Base-by-base conservation (phyloP, 2,888 invertebrate species). In the Ctenicera cuprea region DNA sequence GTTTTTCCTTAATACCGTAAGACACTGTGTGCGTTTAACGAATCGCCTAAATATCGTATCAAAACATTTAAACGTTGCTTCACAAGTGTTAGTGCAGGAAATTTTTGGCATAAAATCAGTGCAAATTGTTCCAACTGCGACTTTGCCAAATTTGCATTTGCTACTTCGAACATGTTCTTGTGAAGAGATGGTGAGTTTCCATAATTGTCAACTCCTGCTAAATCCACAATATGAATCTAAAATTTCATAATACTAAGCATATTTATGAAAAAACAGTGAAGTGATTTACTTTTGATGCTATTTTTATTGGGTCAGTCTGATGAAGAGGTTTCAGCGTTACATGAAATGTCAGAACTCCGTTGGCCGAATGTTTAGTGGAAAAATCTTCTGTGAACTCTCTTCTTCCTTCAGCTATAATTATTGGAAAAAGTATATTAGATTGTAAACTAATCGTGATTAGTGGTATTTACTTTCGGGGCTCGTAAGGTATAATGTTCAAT, bases 151-250 rank as follows among this genome's bases (percentile, higher is more conserved):
- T 88, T 88, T 11, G 86, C 88, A 12, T 75, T 76, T 1, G 86
- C 86, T 12, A 88, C 78, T 71, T 88, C 85, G 2, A 69, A 74
- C 1, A 82, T 76, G 12, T 81, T 79, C 78, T 88, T 88, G 69
- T 80, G 81, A 11, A 78, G 63, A 38, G 82, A 83, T 33, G 80
- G 79, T 1, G 76, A 37, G 67, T 85, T 85, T 26, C 86, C 86
- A 1, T 80, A 75, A 30, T 81, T 85, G 73, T 87, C 87, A 8
- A 80, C 83, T 12, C 88, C 88, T 37, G 87, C 88, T 80, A 88
- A 81, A 80, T 88, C 88, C 16, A 88, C 84, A 22, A 88, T 74
- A 76, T 88, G 88, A 54, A 88, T 77, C 88, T 88, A 73, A n/a
- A 78, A 77, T 52, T 37, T n/a, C 57, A 67, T n/a, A 38, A 54